Conservation (phyloP, 2,113 vertebrate species). For the Columba livia region DNA sequence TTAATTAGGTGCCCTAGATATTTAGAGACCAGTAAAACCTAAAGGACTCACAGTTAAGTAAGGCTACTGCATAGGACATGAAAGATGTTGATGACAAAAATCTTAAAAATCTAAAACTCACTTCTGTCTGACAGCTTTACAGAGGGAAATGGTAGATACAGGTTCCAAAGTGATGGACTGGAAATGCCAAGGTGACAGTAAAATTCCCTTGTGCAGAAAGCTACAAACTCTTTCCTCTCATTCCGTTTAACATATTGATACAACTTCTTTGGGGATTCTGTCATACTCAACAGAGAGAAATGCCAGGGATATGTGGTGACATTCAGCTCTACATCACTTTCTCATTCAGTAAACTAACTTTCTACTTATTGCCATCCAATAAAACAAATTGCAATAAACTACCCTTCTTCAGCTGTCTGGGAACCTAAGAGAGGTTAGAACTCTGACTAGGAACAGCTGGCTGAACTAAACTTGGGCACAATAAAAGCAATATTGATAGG, state of each 20-base stretch:
- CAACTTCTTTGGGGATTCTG: not conserved
- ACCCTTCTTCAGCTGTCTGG: not conserved
- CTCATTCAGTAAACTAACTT: not conserved
- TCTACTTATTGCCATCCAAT: not conserved
- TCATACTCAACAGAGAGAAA: not conserved
- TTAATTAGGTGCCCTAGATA: not conserved
- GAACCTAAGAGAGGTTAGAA: not conserved
- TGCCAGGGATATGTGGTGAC: not conserved
- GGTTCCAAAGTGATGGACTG: not conserved
- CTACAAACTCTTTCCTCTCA: not conserved
- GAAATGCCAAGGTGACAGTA: not conserved
- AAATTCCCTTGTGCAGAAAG: not conserved
- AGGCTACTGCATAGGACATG: not conserved
- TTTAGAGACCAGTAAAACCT: not conserved
- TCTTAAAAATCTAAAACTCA: not conserved
- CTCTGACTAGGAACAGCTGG: not conserved
- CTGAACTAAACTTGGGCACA: not conserved
- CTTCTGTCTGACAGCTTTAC: not conserved
- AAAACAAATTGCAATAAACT: not conserved
- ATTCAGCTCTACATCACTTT: not conserved
- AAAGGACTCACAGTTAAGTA: not conserved
- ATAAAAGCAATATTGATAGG: slow-evolving; percentile 37
- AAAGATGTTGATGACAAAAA: not conserved
- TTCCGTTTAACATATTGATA: not conserved
- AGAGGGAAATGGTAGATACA: fast-evolving